Percentiles rank a stretch among this genome's conserved stretches.
Conservation (phyloP, 2,113 vertebrate genomes). For the Pica pica region DNA sequence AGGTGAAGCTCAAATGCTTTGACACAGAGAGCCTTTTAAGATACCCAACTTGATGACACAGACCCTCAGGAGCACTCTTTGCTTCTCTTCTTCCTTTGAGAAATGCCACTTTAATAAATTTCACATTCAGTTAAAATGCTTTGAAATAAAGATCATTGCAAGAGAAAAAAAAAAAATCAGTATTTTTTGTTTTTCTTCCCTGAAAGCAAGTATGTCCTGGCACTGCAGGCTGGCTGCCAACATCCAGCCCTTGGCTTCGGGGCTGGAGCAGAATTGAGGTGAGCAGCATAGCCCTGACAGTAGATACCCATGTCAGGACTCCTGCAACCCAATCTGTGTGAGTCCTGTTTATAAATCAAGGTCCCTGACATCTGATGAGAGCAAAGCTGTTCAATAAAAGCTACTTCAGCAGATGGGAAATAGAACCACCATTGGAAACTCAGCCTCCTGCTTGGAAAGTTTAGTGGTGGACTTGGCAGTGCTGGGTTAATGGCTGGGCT, state of each 20-base stretch:
- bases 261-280: background rate
- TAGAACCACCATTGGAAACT: background rate
- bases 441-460: background rate
- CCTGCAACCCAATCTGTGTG: background rate
- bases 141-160: background rate
- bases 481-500: background rate
- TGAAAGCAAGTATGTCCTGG: background rate
- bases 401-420: slow-evolving; percentile 4
- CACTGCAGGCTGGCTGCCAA: background rate
- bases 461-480: background rate
- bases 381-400: slow-evolving; percentile 25
- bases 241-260: background rate
- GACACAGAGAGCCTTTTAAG: background rate
- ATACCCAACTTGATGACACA: background rate
- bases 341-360: slow-evolving; percentile 24
- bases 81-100: background rate
- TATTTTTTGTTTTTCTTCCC: background rate
- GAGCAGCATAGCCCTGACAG: background rate
- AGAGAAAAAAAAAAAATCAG: background rate
- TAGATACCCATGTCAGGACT: background rate
- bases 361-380: background rate
- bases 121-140: background rate
- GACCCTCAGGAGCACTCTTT: background rate
- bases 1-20: background rate
- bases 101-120: background rate